Base-by-base conservation (phyloP, 2,888 invertebrate genomes). In the Epistrophe grossulariae region DNA sequence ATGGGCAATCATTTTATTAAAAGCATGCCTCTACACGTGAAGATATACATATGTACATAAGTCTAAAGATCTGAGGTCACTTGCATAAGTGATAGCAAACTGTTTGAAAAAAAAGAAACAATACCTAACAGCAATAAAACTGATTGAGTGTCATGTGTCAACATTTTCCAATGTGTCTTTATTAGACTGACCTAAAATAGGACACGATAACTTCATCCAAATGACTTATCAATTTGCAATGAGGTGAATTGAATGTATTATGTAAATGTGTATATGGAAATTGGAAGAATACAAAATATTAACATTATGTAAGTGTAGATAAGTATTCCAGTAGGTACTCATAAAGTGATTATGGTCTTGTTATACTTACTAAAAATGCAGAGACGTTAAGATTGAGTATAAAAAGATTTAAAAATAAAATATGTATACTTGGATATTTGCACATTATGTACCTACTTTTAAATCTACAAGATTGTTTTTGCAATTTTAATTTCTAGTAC, bases 161-260 rank as follows among this genome's bases (percentile, higher is more conserved):
- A 50, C 45, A 66, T 31, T 59, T 68, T 35, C 52, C 68, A 59
- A 19, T 52, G 43, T 45, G 19, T 17, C 31, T 35, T 43, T 52
- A 70, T 48, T 50, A 62, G 40, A 19, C 31, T 17, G 19, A 4
- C 24, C 17, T 28, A 7, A 28, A 5, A 13, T 19, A 10, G 7
- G 1, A 8, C 9, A 60, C 62, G 40, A 62, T 66, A 2, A 24
- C 24, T 68, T 60, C 64, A 38, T 59, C 38, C n/a, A 60, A 74
- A 55, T 68, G 68, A 84, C 70, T 79, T 79, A 84, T 79, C 70
- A 84, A 84, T 71, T 62, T 74, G 28, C 55, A 48, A 45, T 45
- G 60, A 57, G 24, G 17, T 48, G 64, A n/a, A 24, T 38, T 2
- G 5, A 4, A 28, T 35, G 35, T 35, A 35, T n/a, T 35, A 35